Evolutionary conservation across 1,140 invertebrate species (phyloP).

Genomic region (Saccostrea glomerata): DNA sequence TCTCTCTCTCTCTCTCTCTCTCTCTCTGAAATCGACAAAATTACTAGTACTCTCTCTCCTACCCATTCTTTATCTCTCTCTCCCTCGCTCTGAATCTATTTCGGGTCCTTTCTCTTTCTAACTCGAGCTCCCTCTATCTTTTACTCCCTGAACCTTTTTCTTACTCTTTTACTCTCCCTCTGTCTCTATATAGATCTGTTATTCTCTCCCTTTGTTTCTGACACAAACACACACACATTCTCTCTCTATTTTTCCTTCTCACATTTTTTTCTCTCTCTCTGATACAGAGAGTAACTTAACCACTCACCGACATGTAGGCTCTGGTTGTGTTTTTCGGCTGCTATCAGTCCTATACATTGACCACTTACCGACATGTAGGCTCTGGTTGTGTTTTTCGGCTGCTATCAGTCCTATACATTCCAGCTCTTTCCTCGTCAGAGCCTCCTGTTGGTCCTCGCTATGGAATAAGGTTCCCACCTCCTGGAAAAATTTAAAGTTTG

Average conservation of each 20-base stretch:
- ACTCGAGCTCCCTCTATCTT: too few relatives aligned
- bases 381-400: not conserved
- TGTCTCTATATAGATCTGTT: too few relatives aligned
- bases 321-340: not conserved
- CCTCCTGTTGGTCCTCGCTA: not conserved
- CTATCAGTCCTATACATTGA: not conserved
- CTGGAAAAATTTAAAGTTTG: not conserved
- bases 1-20: too few relatives aligned
- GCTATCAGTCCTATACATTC: not conserved
- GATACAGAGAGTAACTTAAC: not conserved
- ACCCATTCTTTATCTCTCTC: not conserved
- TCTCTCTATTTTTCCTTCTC: not conserved
- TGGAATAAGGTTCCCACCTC: not conserved
- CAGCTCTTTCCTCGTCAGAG: not conserved
- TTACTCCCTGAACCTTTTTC: too few relatives aligned
- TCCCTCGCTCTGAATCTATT: not conserved
- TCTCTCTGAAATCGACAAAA: too few relatives aligned
- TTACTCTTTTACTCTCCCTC: too few relatives aligned
- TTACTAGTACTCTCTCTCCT: too few relatives aligned
- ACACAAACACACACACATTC: not conserved
- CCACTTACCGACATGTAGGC: not conserved
- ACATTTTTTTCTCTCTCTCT: not conserved
- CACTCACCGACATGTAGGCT: not conserved
- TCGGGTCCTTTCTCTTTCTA: too few relatives aligned
- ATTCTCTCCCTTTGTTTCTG: too few relatives aligned